Conservation (phyloP, 2,797 vertebrate species). For the Lateolabrax maculatus region DNA sequence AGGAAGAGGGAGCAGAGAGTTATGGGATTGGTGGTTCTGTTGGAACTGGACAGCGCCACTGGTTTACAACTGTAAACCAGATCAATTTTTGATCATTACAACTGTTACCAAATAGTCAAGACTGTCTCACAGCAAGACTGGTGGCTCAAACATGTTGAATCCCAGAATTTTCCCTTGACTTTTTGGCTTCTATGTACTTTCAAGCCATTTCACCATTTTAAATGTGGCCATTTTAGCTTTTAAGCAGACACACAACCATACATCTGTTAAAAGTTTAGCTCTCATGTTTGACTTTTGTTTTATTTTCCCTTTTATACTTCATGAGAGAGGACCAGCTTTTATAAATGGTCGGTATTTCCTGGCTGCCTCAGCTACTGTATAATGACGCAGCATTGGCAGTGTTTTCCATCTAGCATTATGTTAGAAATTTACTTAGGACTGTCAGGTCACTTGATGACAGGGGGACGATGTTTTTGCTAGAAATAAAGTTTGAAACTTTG, state of each 20-base stretch:
- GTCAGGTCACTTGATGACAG: conserved; percentile 57
- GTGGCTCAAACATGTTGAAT: conserved; percentile 45
- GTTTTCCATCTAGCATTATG: conserved; percentile 61
- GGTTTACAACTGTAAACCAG: conserved; percentile 48
- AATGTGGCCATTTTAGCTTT: conserved; percentile 53
- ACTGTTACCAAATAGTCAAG: conserved; percentile 63
- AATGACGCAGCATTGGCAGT: conserved; percentile 64
- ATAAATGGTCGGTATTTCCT: conserved; percentile 74
- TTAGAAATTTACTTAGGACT: conserved; percentile 56
- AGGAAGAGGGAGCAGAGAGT: conserved; percentile 30
- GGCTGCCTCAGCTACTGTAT: conserved; percentile 78
- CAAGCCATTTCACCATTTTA: conserved; percentile 37
- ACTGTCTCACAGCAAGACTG: conserved; percentile 76
- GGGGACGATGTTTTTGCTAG: conserved; percentile 71
- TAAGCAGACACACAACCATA: conserved; percentile 40
- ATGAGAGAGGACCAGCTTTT: conserved; percentile 68
- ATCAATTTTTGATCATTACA: conserved; percentile 49
- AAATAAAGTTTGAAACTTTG: conserved; percentile 81
- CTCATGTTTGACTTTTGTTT: conserved; percentile 61
- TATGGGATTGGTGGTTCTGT: conserved; percentile 52
- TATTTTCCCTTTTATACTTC: conserved; percentile 65
- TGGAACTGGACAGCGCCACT: conserved; percentile 46
- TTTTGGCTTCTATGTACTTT: conserved; percentile 19
- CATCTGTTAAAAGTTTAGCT: conserved; percentile 58
- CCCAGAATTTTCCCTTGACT: conserved; percentile 6